Base-by-base conservation (phyloP, 2,888 invertebrate genomes). In the Ormyrus pomaceus region DNA sequence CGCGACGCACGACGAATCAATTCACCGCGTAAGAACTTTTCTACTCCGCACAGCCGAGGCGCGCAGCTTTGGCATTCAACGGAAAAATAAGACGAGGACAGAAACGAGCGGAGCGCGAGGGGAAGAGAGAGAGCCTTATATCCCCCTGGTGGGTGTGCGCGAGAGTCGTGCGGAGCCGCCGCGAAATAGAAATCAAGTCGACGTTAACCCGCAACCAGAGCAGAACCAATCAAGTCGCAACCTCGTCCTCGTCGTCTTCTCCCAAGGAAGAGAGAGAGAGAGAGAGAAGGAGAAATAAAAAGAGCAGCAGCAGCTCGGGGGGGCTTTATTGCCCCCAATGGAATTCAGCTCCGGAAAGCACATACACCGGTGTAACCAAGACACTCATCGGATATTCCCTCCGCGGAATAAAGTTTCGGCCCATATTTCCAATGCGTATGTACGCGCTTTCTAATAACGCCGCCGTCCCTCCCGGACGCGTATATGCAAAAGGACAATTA, bases 401-500 rank as follows among this genome's bases (percentile, higher is more conserved):
- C 51, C 50, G 50, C 58, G 69, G 73, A 73, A 62, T 62, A 73
- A 72, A 79, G 71, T 73, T 73, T 79, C 68, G 77, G 73, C 65
- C 61, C 62, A 69, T 68, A 56, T 58, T 65, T 73, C 7, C n/a
- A 58, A 11, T 45, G n/a, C 55, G 8, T 11, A 9, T 8, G 6
- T 19, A 65, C 61, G 51, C 59, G 58, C 78, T 53, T 59, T 61
- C 62, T 55, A 73, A 73, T 62, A 64, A 65, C 61, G n/a, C 11
- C 11, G 10, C 2, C 7, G n/a, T 19, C 8, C 2, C 51, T 4
- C 34, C 34, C 45, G 61, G 3, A 9, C 19, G 19, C 55, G 46
- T 53, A 73, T 68, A n/a, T n/a, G 74, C 79, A 70, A 79, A 70
- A 74, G 58, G 74, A 79, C 74, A 74, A 79, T 79, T 79, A 65